phyloP scores from a whole-genome alignment of 92 coral and sea anemone species.

The Phenganax marumi region DNA sequence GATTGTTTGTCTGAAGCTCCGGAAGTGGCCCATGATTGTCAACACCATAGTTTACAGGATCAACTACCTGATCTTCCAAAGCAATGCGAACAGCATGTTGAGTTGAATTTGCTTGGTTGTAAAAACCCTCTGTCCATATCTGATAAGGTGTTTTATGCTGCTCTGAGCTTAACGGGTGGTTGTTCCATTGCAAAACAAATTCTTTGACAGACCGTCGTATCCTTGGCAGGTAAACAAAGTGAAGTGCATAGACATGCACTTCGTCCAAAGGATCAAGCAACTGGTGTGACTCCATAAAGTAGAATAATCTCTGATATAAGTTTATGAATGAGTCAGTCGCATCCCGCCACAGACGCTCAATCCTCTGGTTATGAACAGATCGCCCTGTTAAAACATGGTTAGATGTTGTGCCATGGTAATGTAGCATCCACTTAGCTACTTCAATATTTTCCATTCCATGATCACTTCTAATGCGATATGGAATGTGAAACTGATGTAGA shows the following conservation, averaged over 20 bases:
- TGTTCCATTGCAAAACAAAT: constrained; percentile 6
- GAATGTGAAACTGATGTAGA: constrained; percentile 5
- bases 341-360: constrained; percentile 68
- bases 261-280: constrained; percentile 38
- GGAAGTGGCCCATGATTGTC: constrained; percentile 60
- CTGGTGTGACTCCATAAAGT: constrained; percentile 39
- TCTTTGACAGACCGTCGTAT: background rate
- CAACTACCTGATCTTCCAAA: constrained; percentile 47
- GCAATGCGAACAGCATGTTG: constrained; percentile 55
- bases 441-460: constrained; percentile 7
- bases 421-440: constrained; percentile 15
- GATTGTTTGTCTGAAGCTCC: constrained; percentile 57
- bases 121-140: constrained; percentile 59
- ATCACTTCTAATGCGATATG: constrained; percentile 14
- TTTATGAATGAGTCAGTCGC: constrained; percentile 41
- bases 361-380: constrained; percentile 61
- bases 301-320: constrained; percentile 52
- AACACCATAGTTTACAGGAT: constrained; percentile 56
- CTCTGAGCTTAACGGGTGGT: constrained; percentile 41
- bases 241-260: constrained; percentile 41
- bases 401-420: constrained; percentile 13
- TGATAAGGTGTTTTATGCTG: constrained; percentile 57
- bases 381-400: constrained; percentile 48
- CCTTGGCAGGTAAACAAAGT: constrained; percentile 31
- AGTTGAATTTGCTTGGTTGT: constrained; percentile 46